A percentile compares a stretch with the other conserved stretches of the same genome.
Conservation (phyloP, 2,888 invertebrate species). For the Eupithecia abbreviata region DNA sequence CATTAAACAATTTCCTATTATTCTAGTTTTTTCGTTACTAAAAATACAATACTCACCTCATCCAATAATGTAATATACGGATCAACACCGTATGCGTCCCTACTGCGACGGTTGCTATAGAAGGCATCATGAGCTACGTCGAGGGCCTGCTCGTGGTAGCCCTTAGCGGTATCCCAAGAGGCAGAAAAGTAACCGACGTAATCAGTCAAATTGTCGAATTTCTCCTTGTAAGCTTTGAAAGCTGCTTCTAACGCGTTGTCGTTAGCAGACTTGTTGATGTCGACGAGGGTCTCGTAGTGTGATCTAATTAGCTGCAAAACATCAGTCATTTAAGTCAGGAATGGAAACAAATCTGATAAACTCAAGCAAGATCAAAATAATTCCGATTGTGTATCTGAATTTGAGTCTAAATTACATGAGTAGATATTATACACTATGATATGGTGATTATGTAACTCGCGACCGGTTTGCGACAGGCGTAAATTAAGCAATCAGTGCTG, state of each 20-base stretch:
- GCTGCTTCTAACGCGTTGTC: conserved; percentile 14
- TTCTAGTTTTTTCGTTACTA: too few species aligned
- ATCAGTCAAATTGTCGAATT: neutral
- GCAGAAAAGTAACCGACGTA: neutral
- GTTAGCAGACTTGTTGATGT: conserved; percentile 31
- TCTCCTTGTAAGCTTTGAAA: conserved; percentile 5
- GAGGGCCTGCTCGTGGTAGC: conserved; percentile 7
- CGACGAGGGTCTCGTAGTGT: conserved; percentile 23
- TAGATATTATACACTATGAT: too few species aligned
- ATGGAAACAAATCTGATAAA: neutral
- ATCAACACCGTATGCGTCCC: neutral
- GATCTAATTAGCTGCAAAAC: conserved; percentile 26
- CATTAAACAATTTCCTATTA: too few species aligned
- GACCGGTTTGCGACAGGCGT: too few species aligned
- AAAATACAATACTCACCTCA: neutral
- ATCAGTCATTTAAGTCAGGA: neutral
- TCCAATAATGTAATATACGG: conserved; percentile 4
- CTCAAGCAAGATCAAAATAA: too few species aligned
- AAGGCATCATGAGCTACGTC: neutral
- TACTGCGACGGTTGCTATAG: conserved; percentile 16
- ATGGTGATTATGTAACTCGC: too few species aligned
- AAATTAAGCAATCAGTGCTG: too few species aligned
- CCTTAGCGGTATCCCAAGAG: conserved; percentile 4
- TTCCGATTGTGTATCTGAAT: too few species aligned
- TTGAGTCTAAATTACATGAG: too few species aligned